Percentiles rank a stretch among this genome's conserved stretches.
Evolutionary conservation across 2,888 invertebrate genomes (phyloP).

Genomic region (Melanostoma scalare): DNA sequence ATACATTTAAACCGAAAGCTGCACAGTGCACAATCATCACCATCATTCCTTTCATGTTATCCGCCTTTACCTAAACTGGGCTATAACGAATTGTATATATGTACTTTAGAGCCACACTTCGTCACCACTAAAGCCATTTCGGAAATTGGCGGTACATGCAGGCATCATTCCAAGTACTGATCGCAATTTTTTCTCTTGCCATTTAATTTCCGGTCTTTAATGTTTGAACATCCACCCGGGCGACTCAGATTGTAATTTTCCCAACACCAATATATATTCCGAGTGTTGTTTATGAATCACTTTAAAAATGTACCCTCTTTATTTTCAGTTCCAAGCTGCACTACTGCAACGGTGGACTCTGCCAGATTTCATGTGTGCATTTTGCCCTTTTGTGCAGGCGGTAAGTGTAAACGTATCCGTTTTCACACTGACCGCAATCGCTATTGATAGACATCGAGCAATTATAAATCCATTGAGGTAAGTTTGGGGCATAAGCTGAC

Average conservation of each 20-base stretch:
- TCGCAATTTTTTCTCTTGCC: slow-evolving; percentile 33
- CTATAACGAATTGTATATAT: neutral
- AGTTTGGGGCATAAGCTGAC: slow-evolving; percentile 75
- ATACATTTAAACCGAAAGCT: slow-evolving; percentile 62
- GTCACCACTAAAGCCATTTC: slow-evolving; percentile 42
- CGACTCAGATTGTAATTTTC: slow-evolving; percentile 20
- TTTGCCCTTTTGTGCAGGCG: slow-evolving; percentile 94
- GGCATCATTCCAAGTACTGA: slow-evolving; percentile 51
- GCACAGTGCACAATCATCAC: slow-evolving; percentile 45
- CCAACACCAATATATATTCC: slow-evolving; percentile 37
- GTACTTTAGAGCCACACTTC: neutral
- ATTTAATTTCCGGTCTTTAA: slow-evolving; percentile 64
- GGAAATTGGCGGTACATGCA: slow-evolving; percentile 60
- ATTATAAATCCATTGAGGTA: slow-evolving; percentile 89
- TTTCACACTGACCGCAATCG: slow-evolving; percentile 93
- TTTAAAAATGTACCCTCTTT: slow-evolving; percentile 34
- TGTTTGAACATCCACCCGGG: slow-evolving; percentile 2
- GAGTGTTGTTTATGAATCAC: slow-evolving; percentile 22
- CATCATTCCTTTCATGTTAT: slow-evolving; percentile 48
- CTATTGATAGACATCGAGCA: slow-evolving; percentile 92
- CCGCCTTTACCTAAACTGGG: slow-evolving; percentile 47
- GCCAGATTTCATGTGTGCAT: slow-evolving; percentile 93
- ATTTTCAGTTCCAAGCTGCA: slow-evolving; percentile 91
- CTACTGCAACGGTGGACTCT: slow-evolving; percentile 93
- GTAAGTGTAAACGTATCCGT: slow-evolving; percentile 94